Evolutionary conservation across 2,113 vertebrate species (phyloP).

Genomic region (Hydropotes inermis): DNA sequence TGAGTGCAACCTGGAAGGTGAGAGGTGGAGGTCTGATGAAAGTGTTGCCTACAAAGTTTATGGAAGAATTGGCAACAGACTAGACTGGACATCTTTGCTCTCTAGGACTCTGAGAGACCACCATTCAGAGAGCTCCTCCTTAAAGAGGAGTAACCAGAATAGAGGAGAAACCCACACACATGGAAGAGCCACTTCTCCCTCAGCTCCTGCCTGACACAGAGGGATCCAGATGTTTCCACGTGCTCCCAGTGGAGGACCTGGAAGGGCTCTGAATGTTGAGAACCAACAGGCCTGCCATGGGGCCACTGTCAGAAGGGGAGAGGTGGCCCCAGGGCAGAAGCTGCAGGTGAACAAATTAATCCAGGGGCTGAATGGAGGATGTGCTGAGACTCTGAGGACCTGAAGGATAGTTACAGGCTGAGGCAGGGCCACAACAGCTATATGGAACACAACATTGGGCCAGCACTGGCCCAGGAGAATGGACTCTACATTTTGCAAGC

Average conservation of each 20-base stretch:
- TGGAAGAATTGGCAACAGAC: background rate
- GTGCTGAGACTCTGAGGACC: background rate
- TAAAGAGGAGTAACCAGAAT: background rate
- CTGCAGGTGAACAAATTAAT: background rate
- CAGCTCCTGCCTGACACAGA: background rate
- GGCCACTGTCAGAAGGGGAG: background rate
- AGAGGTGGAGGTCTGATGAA: background rate
- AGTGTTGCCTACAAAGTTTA: background rate
- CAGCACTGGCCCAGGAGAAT: background rate
- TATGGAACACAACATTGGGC: background rate
- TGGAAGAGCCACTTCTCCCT: background rate
- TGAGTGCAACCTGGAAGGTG: background rate
- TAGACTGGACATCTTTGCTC: background rate
- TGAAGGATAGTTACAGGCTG: background rate
- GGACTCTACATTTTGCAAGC: background rate
- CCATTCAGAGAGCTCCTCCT: background rate
- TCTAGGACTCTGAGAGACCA: background rate
- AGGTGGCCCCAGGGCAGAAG: background rate
- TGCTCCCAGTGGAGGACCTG: background rate
- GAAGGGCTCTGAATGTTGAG: background rate
- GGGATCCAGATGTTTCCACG: background rate
- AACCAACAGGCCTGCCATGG: background rate
- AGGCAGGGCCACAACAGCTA: too few relatives aligned
- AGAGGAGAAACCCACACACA: background rate
- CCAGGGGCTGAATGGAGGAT: background rate